Evolutionary conservation across 2,797 vertebrate species (phyloP).

Genomic region (Mallotus villosus): DNA sequence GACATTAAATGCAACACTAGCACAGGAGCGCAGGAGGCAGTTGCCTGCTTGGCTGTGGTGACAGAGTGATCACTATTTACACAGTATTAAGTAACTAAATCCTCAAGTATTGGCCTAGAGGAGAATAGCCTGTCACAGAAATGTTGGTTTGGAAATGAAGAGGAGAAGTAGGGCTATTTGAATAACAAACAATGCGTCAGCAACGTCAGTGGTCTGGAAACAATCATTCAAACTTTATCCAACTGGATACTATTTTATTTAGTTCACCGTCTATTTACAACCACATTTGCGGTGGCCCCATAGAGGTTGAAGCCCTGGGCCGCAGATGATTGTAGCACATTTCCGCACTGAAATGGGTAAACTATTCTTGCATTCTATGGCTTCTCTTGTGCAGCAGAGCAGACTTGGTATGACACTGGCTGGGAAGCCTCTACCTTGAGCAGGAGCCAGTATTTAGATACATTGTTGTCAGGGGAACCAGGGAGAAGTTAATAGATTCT

Average conservation of each 20-base stretch:
- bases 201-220: no score
- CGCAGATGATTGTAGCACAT: no score
- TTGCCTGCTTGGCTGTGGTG: slow-evolving; percentile 72
- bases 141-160: slow-evolving; percentile 43
- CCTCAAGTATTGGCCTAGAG: slow-evolving; percentile 67
- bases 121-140: slow-evolving; percentile 67
- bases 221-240: no score
- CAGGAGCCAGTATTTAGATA: slow-evolving; percentile 63
- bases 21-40: no score
- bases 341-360: neutral
- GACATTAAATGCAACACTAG: no score
- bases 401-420: slow-evolving; percentile 47
- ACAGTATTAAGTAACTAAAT: slow-evolving; percentile 72
- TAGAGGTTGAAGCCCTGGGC: no score
- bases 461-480: slow-evolving; percentile 49
- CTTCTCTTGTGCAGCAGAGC: slow-evolving; percentile 30
- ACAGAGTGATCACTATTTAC: slow-evolving; percentile 82
- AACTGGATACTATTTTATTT: no score
- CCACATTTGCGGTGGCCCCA: no score
- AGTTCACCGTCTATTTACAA: no score
- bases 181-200: slow-evolving; percentile 48
- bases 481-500: slow-evolving; percentile 14
- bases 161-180: slow-evolving; percentile 52
- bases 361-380: slow-evolving; percentile 20
- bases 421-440: slow-evolving; percentile 46